Conservation (phyloP, 1,140 invertebrate species). For the Delia radicum region DNA sequence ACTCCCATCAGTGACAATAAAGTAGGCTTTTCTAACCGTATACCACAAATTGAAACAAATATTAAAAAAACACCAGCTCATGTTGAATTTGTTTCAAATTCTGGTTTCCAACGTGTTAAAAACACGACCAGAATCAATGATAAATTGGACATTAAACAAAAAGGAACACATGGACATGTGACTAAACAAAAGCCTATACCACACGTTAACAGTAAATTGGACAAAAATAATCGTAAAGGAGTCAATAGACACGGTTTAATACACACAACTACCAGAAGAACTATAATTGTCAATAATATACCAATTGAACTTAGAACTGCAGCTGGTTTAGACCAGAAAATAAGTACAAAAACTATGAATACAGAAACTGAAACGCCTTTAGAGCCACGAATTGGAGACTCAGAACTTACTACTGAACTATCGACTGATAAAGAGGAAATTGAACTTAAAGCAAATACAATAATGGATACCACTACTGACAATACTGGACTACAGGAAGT, state of each 20-base stretch:
- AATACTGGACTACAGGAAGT: too few relatives aligned
- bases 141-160: constrained; percentile 47
- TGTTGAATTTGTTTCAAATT: neutral
- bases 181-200: constrained; percentile 33
- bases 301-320: constrained; percentile 43
- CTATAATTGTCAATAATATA: constrained; percentile 49
- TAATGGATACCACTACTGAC: neutral
- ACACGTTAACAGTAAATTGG: constrained; percentile 47
- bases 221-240: constrained; percentile 40
- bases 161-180: constrained; percentile 8
- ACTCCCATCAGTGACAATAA: constrained; percentile 38
- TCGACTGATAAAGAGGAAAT: neutral
- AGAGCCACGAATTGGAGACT: neutral
- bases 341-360: neutral
- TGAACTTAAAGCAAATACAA: neutral
- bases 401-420: neutral
- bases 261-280: constrained; percentile 30
- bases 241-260: constrained; percentile 38
- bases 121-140: constrained; percentile 41
- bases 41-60: constrained; percentile 24
- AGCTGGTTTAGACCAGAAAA: neutral
- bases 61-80: neutral
- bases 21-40: constrained; percentile 41
- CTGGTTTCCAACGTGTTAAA: neutral
- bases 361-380: constrained; percentile 10